Conservation (phyloP, 2,797 vertebrate species). For the Bufotes viridis region DNA sequence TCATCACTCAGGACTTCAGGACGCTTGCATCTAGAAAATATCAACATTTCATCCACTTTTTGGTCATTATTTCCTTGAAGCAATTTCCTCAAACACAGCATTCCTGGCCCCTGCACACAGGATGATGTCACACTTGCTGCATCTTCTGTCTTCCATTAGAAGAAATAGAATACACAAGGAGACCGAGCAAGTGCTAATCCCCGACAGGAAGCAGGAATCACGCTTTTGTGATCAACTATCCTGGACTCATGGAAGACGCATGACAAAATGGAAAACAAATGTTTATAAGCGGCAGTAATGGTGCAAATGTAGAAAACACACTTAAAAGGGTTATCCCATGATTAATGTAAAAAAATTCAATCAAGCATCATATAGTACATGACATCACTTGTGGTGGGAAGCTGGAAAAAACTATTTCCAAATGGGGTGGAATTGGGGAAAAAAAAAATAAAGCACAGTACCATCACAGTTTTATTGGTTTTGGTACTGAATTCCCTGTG, state of each 20-base stretch:
- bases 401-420: no score
- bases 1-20: neutral
- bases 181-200: slow-evolving; percentile 34
- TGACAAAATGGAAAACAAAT: slow-evolving; percentile 37
- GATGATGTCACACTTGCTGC: slow-evolving; percentile 31
- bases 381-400: no score
- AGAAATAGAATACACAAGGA: slow-evolving; percentile 28
- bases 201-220: slow-evolving; percentile 18
- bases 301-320: neutral
- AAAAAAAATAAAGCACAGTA: no score
- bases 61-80: neutral
- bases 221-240: slow-evolving; percentile 33
- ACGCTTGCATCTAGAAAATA: neutral
- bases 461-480: no score
- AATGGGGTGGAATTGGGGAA: no score
- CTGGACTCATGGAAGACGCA: slow-evolving; percentile 5
- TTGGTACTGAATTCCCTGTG: no score
- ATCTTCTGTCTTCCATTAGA: slow-evolving; percentile 33
- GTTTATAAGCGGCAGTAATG: neutral
- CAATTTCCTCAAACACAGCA: neutral
- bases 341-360: no score
- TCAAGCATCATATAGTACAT: no score
- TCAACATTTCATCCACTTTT: neutral
- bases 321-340: no score
- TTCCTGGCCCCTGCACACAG: neutral